Conservation (phyloP, 2,113 vertebrate species). For the Heterochromis multidens region DNA sequence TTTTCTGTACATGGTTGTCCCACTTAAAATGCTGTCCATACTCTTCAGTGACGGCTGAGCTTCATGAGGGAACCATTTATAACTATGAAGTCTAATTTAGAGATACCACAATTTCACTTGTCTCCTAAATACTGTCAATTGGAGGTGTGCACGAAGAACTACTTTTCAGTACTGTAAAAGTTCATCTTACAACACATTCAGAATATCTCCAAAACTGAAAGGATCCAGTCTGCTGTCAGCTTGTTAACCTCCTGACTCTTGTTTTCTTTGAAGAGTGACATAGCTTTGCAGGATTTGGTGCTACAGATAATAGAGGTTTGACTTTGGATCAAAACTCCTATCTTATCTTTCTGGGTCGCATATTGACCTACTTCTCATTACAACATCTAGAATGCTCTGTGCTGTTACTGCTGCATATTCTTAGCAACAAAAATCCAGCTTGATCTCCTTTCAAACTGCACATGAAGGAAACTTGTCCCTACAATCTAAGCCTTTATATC, state of each 20-base stretch:
- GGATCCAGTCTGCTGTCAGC: not conserved
- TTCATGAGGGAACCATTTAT: not conserved
- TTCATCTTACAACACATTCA: not conserved
- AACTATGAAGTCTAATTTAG: not conserved
- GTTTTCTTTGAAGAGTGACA: not conserved
- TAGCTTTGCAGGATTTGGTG: not conserved
- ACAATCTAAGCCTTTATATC: slow-evolving; percentile 8
- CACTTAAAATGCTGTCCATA: not conserved
- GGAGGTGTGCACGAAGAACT: not conserved
- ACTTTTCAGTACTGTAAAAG: not conserved
- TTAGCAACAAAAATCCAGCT: slow-evolving; percentile 31
- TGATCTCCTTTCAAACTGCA: slow-evolving; percentile 25
- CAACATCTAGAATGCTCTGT: slow-evolving; percentile 7
- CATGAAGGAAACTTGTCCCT: not conserved
- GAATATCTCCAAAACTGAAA: not conserved
- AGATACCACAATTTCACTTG: not conserved
- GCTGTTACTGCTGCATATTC: slow-evolving; percentile 33
- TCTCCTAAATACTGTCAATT: not conserved
- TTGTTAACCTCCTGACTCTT: not conserved
- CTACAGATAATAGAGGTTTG: not conserved
- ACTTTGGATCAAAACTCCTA: slow-evolving; percentile 20
- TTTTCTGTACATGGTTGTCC: slow-evolving; percentile 8
- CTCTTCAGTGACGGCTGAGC: not conserved
- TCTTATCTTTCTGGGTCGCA: slow-evolving; percentile 15
- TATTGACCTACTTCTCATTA: slow-evolving; percentile 43